Evolutionary conservation across 2,797 vertebrate genomes (phyloP).

Genomic region (Enteromius paludinosus): DNA sequence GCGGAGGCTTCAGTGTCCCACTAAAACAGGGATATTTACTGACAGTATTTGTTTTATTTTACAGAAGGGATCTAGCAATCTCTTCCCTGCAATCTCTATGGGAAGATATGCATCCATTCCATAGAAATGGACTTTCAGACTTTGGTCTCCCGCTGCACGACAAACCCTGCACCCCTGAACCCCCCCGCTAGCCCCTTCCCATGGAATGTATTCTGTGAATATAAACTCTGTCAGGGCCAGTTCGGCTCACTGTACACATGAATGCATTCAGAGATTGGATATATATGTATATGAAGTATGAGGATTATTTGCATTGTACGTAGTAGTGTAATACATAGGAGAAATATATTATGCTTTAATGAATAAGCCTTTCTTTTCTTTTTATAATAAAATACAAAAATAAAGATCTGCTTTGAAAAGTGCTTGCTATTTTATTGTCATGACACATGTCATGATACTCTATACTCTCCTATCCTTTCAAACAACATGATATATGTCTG

Average conservation of each 20-base stretch:
- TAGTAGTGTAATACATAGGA: slow-evolving; percentile 71
- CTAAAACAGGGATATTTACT: slow-evolving; percentile 28
- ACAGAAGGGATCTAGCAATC: slow-evolving; percentile 42
- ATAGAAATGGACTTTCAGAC: slow-evolving; percentile 46
- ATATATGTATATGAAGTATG: slow-evolving; percentile 65
- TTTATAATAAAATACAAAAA: slow-evolving; percentile 75
- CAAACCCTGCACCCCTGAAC: slow-evolving; percentile 60
- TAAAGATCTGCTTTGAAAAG: slow-evolving; percentile 59
- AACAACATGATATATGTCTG: background rate
- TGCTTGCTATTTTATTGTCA: background rate
- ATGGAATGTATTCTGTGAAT: slow-evolving; percentile 86
- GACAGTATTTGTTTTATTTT: slow-evolving; percentile 49
- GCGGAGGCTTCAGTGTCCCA: slow-evolving; percentile 23
- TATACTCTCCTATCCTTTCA: background rate
- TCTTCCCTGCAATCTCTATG: slow-evolving; percentile 38
- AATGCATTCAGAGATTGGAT: slow-evolving; percentile 73
- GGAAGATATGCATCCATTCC: slow-evolving; percentile 43
- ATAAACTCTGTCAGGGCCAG: slow-evolving; percentile 77
- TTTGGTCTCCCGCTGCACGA: slow-evolving; percentile 46
- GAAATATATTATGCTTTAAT: slow-evolving; percentile 73
- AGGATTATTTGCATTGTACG: slow-evolving; percentile 70
- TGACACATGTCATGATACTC: background rate
- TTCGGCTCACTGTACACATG: slow-evolving; percentile 77
- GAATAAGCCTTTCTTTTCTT: slow-evolving; percentile 72
- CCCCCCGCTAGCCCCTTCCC: slow-evolving; percentile 67